Base-by-base conservation (phyloP, 2,888 invertebrate genomes). In the Drosophila maculinotata region DNA sequence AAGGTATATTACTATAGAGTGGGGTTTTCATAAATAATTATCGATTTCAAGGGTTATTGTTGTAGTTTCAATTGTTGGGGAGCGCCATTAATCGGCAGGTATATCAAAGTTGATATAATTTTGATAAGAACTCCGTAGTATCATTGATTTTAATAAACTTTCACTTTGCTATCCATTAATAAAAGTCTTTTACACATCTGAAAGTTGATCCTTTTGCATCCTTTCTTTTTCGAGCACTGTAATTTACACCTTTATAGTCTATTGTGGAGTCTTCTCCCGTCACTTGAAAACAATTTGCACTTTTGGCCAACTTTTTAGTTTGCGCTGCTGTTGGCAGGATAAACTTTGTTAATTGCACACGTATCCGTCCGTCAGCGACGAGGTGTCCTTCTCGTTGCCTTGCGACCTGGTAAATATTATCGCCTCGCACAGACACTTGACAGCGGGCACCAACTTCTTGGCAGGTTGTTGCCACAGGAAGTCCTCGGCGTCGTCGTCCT, bases 251-350 rank as follows among this genome's bases (percentile, higher is more conserved):
- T 68, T 68, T 74, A 10, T 36, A 63, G 36, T 38, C 15, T 51
- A 23, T 47, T 41, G 39, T 33, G 48, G 35, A 15, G 26, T 28
- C 12, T 36, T 28, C 26, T 9, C 4, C 6, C 26, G 14, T 31
- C 78, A 69, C 70, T 76, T 63, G 60, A 78, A 85, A 82, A 79
- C 83, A 82, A 82, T 82, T 85, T 82, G 53, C 85, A 76, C 69
- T 67, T 76, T 79, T 44, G 41, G 23, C 28, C 54, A 77, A 78
- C 42, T 80, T 78, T 58, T 33, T 15, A 28, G 31, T 17, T 31
- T 17, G n/a, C n/a, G 6, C 10, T 6, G 17, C 17, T 7, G 4
- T 15, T 17, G 23, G 25, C 23, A 57, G 52, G 53, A 47, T 42
- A 51, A 71, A 67, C 62, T 71, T 70, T 57, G 38, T 47, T 71